These are phyloP conservation scores for Stratiomys singularior DNA, from an alignment of 2,888 invertebrate genomes.

Conservation along the genomic window DNA sequence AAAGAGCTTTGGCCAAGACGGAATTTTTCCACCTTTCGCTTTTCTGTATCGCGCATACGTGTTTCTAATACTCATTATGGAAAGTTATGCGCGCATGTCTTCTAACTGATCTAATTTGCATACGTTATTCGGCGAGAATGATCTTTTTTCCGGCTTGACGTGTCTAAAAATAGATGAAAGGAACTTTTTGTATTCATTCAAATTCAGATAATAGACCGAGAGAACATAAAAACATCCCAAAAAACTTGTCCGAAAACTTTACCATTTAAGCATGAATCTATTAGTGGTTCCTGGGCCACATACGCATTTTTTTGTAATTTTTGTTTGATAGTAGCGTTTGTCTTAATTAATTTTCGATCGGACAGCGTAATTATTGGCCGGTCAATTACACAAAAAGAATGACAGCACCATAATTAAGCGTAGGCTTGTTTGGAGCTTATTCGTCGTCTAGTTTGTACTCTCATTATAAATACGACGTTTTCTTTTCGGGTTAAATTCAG, in stretches of 20 bases:
- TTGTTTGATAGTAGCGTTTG: too few species aligned
- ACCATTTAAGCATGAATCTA: neutral
- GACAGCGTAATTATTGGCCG: too few species aligned
- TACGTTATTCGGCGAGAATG: neutral
- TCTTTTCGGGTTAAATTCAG: too few species aligned
- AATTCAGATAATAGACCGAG: neutral
- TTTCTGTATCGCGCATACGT: neutral
- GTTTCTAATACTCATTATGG: constrained; percentile 2
- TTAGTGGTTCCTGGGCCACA: neutral
- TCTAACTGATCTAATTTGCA: constrained; percentile 5
- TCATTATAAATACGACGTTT: too few species aligned
- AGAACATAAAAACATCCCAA: neutral
- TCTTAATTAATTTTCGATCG: too few species aligned
- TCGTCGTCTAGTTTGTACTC: too few species aligned
- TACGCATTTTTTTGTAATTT: too few species aligned
- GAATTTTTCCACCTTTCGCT: constrained; percentile 9
- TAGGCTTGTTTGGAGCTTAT: too few species aligned
- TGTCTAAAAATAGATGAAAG: neutral
- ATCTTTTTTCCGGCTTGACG: neutral
- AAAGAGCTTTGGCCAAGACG: neutral
- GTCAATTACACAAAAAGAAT: too few species aligned
- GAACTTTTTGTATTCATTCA: neutral
- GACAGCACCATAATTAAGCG: too few species aligned
- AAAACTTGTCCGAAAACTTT: neutral
- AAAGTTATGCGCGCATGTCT: constrained; percentile 15